Evolutionary conservation across 2,888 invertebrate genomes (phyloP).

Genomic region (Sminthurinus aureus): DNA sequence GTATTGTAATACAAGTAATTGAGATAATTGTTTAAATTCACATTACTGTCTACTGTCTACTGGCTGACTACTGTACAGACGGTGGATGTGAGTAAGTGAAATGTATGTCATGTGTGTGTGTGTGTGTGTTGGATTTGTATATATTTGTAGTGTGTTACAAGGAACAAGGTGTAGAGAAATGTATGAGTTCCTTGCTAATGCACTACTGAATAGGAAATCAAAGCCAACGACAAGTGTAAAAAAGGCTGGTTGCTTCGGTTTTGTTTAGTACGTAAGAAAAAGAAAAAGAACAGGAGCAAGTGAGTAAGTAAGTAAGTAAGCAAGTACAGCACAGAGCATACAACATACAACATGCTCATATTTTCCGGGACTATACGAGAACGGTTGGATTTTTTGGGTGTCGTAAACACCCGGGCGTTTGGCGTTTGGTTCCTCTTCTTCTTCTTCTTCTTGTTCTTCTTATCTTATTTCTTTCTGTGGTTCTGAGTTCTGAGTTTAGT

Average conservation of each 20-base stretch:
- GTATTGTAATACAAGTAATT: too few relatives aligned
- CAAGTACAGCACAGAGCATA: neutral
- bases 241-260: slow-evolving; percentile 16
- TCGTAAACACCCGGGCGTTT: slow-evolving; percentile 31
- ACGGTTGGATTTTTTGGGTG: slow-evolving; percentile 29
- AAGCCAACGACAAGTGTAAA: slow-evolving; percentile 36
- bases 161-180: slow-evolving; percentile 13
- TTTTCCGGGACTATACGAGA: slow-evolving; percentile 20
- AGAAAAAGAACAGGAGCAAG: neutral
- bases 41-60: neutral
- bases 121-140: neutral
- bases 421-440: slow-evolving; percentile 1
- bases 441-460: neutral
- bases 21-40: too few relatives aligned
- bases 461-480: neutral
- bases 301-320: neutral
- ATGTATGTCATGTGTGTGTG: neutral
- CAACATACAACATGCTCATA: slow-evolving; percentile 12
- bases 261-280: slow-evolving; percentile 3
- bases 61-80: neutral
- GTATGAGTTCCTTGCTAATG: slow-evolving; percentile 27
- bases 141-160: neutral
- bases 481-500: neutral
- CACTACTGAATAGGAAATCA: slow-evolving; percentile 33
- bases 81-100: neutral